Evolutionary conservation across 2,797 vertebrate species (phyloP).

Genomic region (Chiloscyllium punctatum): DNA sequence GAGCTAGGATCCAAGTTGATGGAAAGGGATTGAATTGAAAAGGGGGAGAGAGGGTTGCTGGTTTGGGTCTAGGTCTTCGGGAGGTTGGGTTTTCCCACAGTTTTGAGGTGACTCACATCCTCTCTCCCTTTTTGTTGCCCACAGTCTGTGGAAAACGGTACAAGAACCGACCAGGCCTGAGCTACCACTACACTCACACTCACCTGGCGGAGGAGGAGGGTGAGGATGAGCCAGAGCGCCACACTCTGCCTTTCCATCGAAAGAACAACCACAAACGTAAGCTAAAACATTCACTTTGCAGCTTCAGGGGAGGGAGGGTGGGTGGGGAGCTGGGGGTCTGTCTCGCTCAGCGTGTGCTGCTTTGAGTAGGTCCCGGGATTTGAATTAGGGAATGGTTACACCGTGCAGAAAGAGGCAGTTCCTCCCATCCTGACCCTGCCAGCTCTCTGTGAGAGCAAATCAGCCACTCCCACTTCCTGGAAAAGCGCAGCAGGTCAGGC

Average conservation of each 20-base stretch:
- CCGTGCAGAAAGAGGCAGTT: not conserved
- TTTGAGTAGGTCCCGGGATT: too few species aligned
- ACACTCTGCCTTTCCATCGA: constrained; percentile 84
- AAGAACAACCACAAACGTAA: constrained; percentile 94
- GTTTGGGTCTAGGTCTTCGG: not conserved
- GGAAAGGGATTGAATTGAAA: not conserved
- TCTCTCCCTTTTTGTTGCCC: not conserved
- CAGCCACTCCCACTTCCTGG: too few species aligned
- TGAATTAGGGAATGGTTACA: not conserved
- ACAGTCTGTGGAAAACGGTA: constrained; percentile 79
- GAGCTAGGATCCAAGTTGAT: not conserved
- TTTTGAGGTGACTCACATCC: not conserved
- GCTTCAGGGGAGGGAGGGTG: not conserved
- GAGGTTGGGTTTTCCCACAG: not conserved
- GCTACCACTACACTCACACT: constrained; percentile 92
- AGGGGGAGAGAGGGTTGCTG: not conserved
- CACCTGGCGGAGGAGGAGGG: constrained; percentile 90
- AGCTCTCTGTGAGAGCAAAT: not conserved
- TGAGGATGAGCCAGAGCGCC: constrained; percentile 80
- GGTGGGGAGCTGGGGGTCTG: not conserved
- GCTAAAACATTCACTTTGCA: constrained; percentile 28
- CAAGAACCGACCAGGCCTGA: constrained; percentile 90
- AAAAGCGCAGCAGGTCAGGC: too few species aligned
- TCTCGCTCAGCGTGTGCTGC: not conserved
- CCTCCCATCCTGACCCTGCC: not conserved